These are phyloP conservation scores for Mirza zaza DNA, from an alignment of 2,113 vertebrate genomes.

Conservation along the genomic window DNA sequence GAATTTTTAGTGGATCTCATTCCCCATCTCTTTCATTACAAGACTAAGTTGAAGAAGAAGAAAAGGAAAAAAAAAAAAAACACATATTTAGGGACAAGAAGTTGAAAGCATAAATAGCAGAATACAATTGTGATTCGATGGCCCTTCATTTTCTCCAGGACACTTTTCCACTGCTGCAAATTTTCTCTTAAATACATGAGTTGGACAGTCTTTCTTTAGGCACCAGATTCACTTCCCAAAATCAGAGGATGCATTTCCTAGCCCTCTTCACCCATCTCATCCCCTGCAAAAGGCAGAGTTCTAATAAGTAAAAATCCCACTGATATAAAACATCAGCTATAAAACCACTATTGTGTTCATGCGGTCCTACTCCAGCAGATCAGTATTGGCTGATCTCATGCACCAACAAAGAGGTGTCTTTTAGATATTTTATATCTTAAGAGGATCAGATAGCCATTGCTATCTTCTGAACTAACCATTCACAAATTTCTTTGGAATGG, in stretches of 20 bases:
- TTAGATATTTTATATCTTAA: not conserved
- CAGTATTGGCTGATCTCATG: not conserved
- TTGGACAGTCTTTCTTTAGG: not conserved
- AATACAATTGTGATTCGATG: not conserved
- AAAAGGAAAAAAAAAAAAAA: no score
- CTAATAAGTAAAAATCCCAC: not conserved
- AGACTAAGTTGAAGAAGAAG: constrained; percentile 53
- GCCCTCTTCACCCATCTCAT: not conserved
- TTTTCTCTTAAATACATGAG: not conserved
- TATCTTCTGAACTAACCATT: not conserved
- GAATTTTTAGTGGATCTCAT: constrained; percentile 64
- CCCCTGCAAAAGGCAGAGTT: not conserved
- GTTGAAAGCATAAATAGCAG: constrained; percentile 25
- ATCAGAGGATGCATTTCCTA: not conserved
- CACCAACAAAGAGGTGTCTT: not conserved
- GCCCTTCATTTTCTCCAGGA: not conserved
- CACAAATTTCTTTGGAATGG: not conserved
- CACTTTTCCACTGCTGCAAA: not conserved
- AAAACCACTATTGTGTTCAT: not conserved
- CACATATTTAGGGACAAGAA: constrained; percentile 11
- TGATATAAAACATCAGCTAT: not conserved
- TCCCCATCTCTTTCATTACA: constrained; percentile 49
- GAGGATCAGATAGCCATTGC: not conserved
- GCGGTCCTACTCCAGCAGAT: not conserved
- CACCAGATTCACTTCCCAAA: not conserved